These are phyloP conservation scores for Porites australiensis DNA, from an alignment of 64 coral and sea anemone genomes.

Conservation along the genomic window DNA sequence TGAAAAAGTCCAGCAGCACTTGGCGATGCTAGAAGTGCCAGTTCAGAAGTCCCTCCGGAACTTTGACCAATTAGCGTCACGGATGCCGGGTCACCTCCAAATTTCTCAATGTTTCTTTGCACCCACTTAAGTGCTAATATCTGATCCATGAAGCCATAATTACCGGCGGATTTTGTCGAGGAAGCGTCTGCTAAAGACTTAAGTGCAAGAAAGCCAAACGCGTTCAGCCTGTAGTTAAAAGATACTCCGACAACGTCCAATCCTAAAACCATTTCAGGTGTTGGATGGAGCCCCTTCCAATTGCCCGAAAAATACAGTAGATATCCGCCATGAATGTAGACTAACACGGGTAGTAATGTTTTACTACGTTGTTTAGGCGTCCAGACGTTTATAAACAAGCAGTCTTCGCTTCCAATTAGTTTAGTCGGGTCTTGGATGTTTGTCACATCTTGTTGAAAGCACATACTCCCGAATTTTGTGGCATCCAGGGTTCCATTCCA, in stretches of 20 bases:
- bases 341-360: conserved; percentile 62
- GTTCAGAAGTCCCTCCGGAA: conserved; percentile 60
- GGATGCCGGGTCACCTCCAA: conserved; percentile 67
- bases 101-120: conserved; percentile 58
- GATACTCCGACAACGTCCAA: conserved; percentile 64
- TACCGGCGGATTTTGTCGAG: conserved; percentile 35
- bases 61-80: conserved; percentile 80
- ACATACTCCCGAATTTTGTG: conserved; percentile 56
- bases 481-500: conserved; percentile 75
- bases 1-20: conserved; percentile 54
- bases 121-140: conserved; percentile 74
- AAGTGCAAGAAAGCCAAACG: conserved; percentile 81
- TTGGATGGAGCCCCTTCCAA: conserved; percentile 55
- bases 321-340: conserved; percentile 69
- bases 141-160: conserved; percentile 89
- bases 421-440: not conserved
- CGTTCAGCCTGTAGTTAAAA: conserved; percentile 74
- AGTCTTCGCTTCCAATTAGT: conserved; percentile 79
- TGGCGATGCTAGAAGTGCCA: conserved; percentile 51
- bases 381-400: conserved; percentile 85
- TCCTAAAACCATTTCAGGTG: conserved; percentile 46
- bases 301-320: conserved; percentile 51
- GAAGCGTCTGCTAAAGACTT: conserved; percentile 36
- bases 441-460: conserved; percentile 41
- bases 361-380: conserved; percentile 33